A percentile compares a stretch with the other conserved stretches of the same genome.
Evolutionary conservation across 2,113 vertebrate species (phyloP).

Genomic region (Pomatorhinus ruficollis): DNA sequence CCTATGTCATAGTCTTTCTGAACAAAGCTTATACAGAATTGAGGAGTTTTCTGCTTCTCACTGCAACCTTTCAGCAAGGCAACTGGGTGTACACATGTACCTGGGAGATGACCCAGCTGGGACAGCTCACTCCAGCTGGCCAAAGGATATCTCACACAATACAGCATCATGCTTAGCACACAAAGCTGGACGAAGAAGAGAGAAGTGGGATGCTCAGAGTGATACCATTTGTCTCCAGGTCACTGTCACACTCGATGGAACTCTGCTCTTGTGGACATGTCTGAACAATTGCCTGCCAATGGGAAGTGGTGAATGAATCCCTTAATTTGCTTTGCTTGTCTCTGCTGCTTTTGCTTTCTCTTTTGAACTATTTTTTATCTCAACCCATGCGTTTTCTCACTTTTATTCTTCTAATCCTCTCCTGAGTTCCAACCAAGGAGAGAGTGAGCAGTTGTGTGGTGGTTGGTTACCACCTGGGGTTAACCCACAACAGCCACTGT

Average conservation of each 20-base stretch:
- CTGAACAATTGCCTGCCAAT: background rate
- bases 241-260: background rate
- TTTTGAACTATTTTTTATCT: background rate
- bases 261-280: background rate
- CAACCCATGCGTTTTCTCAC: background rate
- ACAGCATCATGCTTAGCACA: background rate
- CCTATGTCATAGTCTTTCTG: fast-evolving
- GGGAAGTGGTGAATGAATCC: background rate
- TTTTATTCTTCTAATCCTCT: background rate
- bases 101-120: background rate
- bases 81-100: no score
- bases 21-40: background rate
- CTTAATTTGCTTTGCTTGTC: background rate
- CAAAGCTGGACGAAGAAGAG: background rate
- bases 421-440: fast-evolving
- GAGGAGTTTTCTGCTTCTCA: background rate
- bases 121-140: background rate
- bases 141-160: background rate
- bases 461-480: background rate
- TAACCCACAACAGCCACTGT: background rate
- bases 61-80: background rate
- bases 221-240: background rate
- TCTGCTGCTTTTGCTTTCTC: background rate
- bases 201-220: background rate
- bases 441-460: background rate